phyloP scores from a whole-genome alignment of 2,113 vertebrate species.

The Boulengeromyrus knoepffleri region DNA sequence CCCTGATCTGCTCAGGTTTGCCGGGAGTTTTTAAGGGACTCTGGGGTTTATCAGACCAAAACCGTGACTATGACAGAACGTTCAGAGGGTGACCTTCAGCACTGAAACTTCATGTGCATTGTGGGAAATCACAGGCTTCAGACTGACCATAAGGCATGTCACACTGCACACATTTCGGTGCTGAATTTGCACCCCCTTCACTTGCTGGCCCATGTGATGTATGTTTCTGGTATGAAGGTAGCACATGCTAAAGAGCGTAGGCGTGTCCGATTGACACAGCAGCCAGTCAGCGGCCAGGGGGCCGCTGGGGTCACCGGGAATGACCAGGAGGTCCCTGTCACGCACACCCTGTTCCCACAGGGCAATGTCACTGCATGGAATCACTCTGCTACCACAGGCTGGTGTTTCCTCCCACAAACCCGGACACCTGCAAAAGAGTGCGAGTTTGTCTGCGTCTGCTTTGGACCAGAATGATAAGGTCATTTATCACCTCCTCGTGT shows the following conservation, averaged over 20 bases:
- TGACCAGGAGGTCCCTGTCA: not conserved
- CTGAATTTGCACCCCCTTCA: not conserved
- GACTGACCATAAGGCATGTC: not conserved
- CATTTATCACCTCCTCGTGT: not conserved
- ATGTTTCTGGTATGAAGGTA: not conserved
- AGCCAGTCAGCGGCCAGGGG: not conserved
- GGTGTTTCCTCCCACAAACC: not conserved
- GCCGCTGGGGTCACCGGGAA: not conserved
- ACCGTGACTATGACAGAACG: not conserved
- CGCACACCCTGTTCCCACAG: not conserved
- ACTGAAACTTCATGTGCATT: not conserved
- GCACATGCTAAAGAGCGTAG: not conserved
- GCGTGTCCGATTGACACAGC: not conserved
- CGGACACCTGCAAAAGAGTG: not conserved
- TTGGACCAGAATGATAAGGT: conserved; percentile 1
- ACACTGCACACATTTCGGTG: not conserved
- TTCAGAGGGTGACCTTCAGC: not conserved
- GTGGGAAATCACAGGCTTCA: no score
- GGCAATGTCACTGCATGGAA: not conserved
- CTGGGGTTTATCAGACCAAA: no score
- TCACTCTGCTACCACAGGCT: not conserved
- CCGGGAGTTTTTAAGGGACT: no score
- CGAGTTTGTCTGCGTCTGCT: not conserved
- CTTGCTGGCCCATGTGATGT: not conserved
- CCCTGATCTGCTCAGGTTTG: not conserved